These are phyloP conservation scores for Leuctra nigra DNA, from an alignment of 2,888 invertebrate genomes.

Conservation along the genomic window DNA sequence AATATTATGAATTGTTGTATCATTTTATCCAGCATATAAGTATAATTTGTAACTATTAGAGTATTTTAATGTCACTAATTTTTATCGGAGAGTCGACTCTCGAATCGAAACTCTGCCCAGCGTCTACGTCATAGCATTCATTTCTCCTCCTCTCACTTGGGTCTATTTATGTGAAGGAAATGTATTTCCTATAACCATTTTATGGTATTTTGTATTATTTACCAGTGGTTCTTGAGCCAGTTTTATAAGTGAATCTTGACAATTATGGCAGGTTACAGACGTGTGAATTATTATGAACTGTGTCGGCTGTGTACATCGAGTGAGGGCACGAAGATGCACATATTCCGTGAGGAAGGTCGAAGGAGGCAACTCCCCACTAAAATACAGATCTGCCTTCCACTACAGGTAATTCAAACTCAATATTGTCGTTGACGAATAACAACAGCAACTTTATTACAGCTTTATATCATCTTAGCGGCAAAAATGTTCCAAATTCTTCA, in stretches of 20 bases:
- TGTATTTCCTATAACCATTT: conserved; percentile 26
- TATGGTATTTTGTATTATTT: conserved; percentile 23
- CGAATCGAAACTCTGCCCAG: no score
- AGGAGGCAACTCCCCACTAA: conserved; percentile 56
- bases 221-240: conserved; percentile 18
- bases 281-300: conserved; percentile 63
- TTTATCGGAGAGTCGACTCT: no score
- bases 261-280: conserved; percentile 57
- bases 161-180: conserved; percentile 16
- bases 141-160: neutral
- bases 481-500: neutral
- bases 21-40: no score
- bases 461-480: neutral
- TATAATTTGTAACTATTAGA: no score
- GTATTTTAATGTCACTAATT: no score
- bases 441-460: no score
- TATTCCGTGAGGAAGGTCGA: conserved; percentile 59
- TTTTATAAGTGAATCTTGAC: conserved; percentile 13
- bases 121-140: conserved; percentile 4
- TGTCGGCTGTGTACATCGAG: conserved; percentile 62
- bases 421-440: no score
- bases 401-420: conserved; percentile 45
- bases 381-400: conserved; percentile 56
- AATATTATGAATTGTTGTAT: no score
- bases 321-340: conserved; percentile 57